Conservation (phyloP, 2,113 vertebrate species). For the Anser brachyrhynchus region DNA sequence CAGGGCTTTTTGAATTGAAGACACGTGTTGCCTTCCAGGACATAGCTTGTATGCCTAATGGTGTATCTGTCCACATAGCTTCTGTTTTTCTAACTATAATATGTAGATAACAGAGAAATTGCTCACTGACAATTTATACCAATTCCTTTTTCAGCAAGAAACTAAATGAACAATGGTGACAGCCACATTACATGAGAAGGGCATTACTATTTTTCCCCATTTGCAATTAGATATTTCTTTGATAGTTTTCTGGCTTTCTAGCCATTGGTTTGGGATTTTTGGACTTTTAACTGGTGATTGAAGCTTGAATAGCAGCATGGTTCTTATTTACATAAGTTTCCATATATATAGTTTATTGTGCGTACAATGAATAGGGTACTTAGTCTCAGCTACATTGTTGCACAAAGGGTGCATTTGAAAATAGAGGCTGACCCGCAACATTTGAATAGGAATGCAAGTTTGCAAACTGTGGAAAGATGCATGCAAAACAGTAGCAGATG, state of each 20-base stretch:
- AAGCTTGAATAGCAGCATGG: neutral
- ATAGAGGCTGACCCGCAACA: neutral
- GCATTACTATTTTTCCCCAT: neutral
- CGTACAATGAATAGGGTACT: neutral
- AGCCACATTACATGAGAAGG: neutral
- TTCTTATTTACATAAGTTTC: neutral
- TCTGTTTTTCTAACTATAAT: neutral
- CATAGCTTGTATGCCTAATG: neutral
- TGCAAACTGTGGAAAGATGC: neutral
- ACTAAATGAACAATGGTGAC: neutral
- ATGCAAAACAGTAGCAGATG: neutral
- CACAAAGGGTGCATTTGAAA: neutral
- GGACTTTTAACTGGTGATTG: neutral
- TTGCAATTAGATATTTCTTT: neutral
- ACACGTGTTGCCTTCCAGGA: neutral
- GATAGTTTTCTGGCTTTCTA: neutral
- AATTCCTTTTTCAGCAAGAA: neutral
- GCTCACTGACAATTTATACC: neutral
- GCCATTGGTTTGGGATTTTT: neutral
- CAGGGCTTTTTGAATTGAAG: neutral
- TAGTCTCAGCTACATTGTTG: neutral
- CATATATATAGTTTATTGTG: neutral
- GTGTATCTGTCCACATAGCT: neutral
- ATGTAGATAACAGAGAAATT: neutral
- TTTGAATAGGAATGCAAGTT: neutral